Percentiles rank a stretch among this genome's conserved stretches.
phyloP scores from a whole-genome alignment of 2,113 vertebrate genomes.

The Tupaia tana region DNA sequence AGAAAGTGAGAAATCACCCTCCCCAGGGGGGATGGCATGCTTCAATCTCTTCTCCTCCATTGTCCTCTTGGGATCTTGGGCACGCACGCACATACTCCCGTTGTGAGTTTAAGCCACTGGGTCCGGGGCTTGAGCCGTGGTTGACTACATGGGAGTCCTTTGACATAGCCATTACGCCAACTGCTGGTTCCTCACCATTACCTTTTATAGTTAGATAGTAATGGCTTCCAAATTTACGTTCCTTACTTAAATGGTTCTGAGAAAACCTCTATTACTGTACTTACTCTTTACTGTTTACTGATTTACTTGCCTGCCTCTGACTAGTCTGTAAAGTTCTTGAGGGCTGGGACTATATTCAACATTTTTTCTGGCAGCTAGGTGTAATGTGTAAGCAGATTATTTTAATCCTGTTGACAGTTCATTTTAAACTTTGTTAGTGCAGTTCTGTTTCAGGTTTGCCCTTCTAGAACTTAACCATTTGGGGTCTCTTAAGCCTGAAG shows the following conservation, averaged over 20 bases:
- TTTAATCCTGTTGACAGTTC: background rate
- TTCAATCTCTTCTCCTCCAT: no score
- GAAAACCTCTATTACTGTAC: background rate
- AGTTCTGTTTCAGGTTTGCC: background rate
- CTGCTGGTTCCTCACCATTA: no score
- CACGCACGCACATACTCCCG: no score
- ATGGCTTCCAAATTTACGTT: background rate
- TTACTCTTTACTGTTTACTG: slow-evolving; percentile 19
- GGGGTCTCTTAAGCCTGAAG: background rate
- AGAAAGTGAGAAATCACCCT: no score
- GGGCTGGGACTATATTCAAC: background rate
- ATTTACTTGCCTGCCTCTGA: slow-evolving; percentile 15
- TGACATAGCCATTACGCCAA: no score
- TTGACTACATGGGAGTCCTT: no score
- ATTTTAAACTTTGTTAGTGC: slow-evolving; percentile 42
- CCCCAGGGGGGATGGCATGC: no score
- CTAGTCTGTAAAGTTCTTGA: background rate
- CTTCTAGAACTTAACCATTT: background rate
- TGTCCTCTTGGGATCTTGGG: no score
- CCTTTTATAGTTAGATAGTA: background rate
- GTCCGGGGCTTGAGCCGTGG: no score
- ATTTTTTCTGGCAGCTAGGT: background rate
- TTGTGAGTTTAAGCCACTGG: no score
- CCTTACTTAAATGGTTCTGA: slow-evolving; percentile 6
- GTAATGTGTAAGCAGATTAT: slow-evolving; percentile 16